Evolutionary conservation across 1,140 invertebrate species (phyloP).

Genomic region (Campoletis sonorensis): DNA sequence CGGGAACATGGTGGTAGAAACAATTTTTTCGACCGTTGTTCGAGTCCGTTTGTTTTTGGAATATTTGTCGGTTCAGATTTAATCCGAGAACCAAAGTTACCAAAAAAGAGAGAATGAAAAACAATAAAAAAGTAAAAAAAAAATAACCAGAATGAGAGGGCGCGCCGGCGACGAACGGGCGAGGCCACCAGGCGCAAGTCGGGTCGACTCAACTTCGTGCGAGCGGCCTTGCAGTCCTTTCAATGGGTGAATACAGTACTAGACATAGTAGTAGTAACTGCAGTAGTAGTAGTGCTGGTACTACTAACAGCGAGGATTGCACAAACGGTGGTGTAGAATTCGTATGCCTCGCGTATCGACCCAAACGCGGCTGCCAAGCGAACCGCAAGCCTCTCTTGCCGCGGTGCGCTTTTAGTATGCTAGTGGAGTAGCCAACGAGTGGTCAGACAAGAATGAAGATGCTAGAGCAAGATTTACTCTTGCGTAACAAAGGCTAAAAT

Average conservation of each 20-base stretch:
- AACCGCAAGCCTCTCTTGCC: conserved; percentile 58
- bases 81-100: neutral
- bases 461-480: conserved; percentile 52
- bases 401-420: conserved; percentile 66
- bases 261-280: too few species aligned
- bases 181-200: conserved; percentile 31
- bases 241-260: conserved; percentile 6
- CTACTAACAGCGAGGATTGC: conserved; percentile 10
- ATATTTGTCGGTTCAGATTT: neutral
- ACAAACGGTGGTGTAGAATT: conserved; percentile 5
- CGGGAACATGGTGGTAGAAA: too few species aligned
- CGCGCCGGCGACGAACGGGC: neutral
- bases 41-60: too few species aligned
- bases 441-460: conserved; percentile 60
- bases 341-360: conserved; percentile 39
- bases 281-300: neutral
- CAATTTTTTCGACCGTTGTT: neutral
- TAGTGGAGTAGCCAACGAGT: conserved; percentile 61
- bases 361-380: conserved; percentile 38
- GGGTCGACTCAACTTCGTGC: conserved; percentile 22
- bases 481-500: conserved; percentile 40
- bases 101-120: too few species aligned
- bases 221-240: conserved; percentile 39
- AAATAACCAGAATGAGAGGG: neutral
- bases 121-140: too few species aligned